Conservation (phyloP, 1,140 invertebrate genomes). For the Drosophila jambulina region DNA sequence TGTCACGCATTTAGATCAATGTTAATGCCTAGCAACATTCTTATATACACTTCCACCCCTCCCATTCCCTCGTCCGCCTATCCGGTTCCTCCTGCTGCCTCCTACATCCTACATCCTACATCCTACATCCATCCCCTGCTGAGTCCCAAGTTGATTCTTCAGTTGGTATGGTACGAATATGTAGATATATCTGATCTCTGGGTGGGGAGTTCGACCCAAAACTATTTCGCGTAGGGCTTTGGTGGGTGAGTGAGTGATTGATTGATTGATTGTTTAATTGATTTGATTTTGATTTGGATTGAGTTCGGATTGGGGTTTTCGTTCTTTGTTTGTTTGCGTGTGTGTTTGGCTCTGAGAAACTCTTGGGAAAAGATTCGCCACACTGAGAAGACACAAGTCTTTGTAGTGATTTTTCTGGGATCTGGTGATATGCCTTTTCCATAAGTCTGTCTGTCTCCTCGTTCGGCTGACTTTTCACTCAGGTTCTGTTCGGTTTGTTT, state of each 20-base stretch:
- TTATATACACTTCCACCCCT: slow-evolving; percentile 61
- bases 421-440: slow-evolving; percentile 37
- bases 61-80: slow-evolving; percentile 32
- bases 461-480: slow-evolving; percentile 16
- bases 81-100: not conserved
- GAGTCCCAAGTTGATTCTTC: slow-evolving; percentile 18
- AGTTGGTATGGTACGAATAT: slow-evolving; percentile 30
- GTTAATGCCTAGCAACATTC: slow-evolving; percentile 66
- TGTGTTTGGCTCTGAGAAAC: slow-evolving; percentile 11
- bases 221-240: slow-evolving; percentile 41
- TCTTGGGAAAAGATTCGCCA: slow-evolving; percentile 6
- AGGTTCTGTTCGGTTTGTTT: slow-evolving; percentile 26
- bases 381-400: slow-evolving; percentile 1
- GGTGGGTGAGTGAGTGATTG: slow-evolving; percentile 35
- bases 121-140: slow-evolving; percentile 8
- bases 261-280: slow-evolving; percentile 31
- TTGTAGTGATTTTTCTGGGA: slow-evolving; percentile 1
- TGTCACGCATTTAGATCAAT: slow-evolving; percentile 54
- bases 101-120: slow-evolving; percentile 21
- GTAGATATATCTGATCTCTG: slow-evolving; percentile 26
- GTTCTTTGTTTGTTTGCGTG: not conserved
- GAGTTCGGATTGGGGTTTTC: slow-evolving; percentile 6
- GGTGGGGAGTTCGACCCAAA: slow-evolving; percentile 44
- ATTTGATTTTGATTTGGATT: slow-evolving; percentile 20
- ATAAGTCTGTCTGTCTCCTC: slow-evolving; percentile 2